Evolutionary conservation across 2,888 invertebrate species (phyloP).

Genomic region (Temnothorax rugatulus): DNA sequence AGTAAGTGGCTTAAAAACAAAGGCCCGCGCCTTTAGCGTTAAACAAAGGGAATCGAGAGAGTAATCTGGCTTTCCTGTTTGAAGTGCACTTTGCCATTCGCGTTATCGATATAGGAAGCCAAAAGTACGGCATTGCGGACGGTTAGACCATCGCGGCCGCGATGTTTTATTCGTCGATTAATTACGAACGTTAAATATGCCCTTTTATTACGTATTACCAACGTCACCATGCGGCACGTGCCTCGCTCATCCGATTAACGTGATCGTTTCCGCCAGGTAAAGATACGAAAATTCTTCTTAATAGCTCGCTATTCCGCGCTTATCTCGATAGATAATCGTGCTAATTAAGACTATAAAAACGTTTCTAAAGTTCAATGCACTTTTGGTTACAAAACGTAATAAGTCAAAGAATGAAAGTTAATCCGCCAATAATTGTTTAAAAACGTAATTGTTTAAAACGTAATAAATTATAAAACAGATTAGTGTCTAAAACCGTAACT

Average conservation of each 20-base stretch:
- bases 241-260: conserved; percentile 32
- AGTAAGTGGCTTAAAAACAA: not conserved
- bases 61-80: conserved; percentile 55
- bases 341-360: conserved; percentile 17
- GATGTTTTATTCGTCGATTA: conserved; percentile 65
- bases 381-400: conserved; percentile 1
- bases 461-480: not conserved
- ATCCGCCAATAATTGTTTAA: too few species aligned
- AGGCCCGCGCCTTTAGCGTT: not conserved
- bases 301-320: not conserved
- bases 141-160: conserved; percentile 28
- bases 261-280: conserved; percentile 6
- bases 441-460: too few species aligned
- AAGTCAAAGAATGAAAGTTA: too few species aligned
- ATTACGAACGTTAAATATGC: conserved; percentile 58
- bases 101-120: conserved; percentile 53
- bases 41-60: conserved; percentile 51
- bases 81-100: conserved; percentile 38
- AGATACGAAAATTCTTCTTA: conserved; percentile 24
- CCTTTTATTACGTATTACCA: conserved; percentile 64
- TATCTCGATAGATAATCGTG: conserved; percentile 17
- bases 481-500: not conserved
- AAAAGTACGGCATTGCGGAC: conserved; percentile 32
- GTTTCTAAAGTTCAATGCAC: conserved; percentile 23
- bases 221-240: conserved; percentile 18